These are phyloP conservation scores for Orbicella faveolata DNA, from an alignment of 64 coral and sea anemone species.

Conservation along the genomic window DNA sequence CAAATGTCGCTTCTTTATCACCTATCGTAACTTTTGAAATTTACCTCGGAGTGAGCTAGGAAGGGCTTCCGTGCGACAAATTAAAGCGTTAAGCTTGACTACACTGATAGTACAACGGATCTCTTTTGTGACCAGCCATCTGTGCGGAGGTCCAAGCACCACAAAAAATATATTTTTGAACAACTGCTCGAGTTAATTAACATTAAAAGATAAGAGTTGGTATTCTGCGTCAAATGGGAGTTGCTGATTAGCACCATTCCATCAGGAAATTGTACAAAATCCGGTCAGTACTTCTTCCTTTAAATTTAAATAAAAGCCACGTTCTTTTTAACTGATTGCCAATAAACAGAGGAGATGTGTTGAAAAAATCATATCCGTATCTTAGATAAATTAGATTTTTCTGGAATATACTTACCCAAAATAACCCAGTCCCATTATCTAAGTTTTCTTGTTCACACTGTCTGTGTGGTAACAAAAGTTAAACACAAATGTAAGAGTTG, in stretches of 20 bases:
- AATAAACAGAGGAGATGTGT: neutral
- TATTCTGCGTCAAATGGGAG: neutral
- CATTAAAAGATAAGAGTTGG: neutral
- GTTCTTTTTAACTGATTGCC: too few relatives aligned
- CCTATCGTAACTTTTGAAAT: neutral
- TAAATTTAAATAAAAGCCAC: neutral
- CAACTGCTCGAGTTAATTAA: neutral
- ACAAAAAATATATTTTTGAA: neutral
- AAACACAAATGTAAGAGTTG: too few relatives aligned
- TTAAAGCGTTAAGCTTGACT: slow-evolving; percentile 33
- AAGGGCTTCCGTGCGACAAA: slow-evolving; percentile 36
- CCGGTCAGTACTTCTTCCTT: neutral
- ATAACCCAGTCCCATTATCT: too few relatives aligned
- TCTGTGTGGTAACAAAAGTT: too few relatives aligned
- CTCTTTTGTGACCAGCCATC: neutral
- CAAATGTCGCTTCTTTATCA: neutral
- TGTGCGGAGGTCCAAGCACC: neutral
- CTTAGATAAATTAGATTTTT: neutral
- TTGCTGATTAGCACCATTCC: neutral
- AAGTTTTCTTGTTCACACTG: too few relatives aligned
- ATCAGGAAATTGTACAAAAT: neutral
- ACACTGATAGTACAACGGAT: neutral
- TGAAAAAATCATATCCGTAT: neutral
- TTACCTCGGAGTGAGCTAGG: neutral
- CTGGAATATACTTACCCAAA: too few relatives aligned